Base-by-base conservation (phyloP, 2,113 vertebrate species). In the Paraplagusia blochii region DNA sequence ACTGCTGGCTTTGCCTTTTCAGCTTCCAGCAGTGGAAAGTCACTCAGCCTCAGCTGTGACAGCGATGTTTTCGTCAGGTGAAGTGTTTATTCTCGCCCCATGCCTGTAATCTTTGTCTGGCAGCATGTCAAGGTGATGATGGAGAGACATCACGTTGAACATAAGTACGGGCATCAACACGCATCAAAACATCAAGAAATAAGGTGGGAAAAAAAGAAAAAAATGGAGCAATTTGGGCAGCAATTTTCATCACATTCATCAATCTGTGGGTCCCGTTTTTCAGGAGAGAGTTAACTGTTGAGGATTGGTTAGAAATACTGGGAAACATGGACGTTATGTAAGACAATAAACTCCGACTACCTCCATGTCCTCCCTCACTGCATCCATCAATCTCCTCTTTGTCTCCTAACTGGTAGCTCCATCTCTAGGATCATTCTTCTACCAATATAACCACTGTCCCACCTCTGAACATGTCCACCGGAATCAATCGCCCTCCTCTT, bases 41-140 rank as follows among this genome's bases (percentile, higher is more conserved):
- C 22, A 29, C 22, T 29, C 22, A 29, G 22, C 22, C 22, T 29
- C 22, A 29, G 22, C 22, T 4, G 6, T 29, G 22, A 29, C 22
- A 29, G 33, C 48, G 60, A 77, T 75, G 76, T 59, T 74, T 76
- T 79, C 79, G 73, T 80, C 81, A 80, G 73, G 77, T 80, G 66
- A 80, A 80, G 63, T 61, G 64, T 73, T 72, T 81, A 76, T 81
- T 85, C 71, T 59, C 50, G 63, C 33, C 14, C 29, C 68, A 47
- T 62, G 65, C 67, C 67, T 83, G 72, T 76, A 79, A 84, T 84
- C 77, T 84, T 77, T 82, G 53, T 75, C 69, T 72, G 53, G 63
- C 68, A 59, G 54, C 40, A 66, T 73, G 82, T 81, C 67, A 72
- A 40, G 48, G 53, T 8, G 16, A 62, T 80, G 79, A 84, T 63